Evolutionary conservation across 2,888 invertebrate genomes (phyloP).

Genomic region (Dicycla oo): DNA sequence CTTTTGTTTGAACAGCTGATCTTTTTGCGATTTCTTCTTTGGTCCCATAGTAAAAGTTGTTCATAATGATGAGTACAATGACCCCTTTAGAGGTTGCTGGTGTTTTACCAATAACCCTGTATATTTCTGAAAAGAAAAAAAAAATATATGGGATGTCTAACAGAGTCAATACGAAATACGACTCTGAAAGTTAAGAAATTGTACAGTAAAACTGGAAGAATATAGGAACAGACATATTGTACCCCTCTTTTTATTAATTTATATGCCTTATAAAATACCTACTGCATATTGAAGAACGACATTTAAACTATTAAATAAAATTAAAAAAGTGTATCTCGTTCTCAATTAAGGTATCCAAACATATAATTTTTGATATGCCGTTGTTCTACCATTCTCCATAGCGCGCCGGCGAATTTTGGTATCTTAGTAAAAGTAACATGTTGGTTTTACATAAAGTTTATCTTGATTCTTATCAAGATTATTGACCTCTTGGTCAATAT

Average conservation of each 20-base stretch:
- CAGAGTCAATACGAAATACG: not conserved
- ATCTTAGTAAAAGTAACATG: conserved; percentile 10
- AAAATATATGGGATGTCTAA: too few species aligned
- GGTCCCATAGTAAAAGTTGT: too few species aligned
- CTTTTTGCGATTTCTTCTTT: too few species aligned
- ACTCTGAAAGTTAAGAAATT: not conserved
- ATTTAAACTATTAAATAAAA: not conserved
- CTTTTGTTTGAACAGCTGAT: too few species aligned
- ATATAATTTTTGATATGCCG: not conserved
- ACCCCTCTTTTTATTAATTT: not conserved
- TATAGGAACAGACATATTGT: not conserved
- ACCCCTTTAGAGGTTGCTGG: too few species aligned
- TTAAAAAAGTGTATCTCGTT: not conserved
- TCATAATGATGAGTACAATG: too few species aligned
- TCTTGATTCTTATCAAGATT: conserved; percentile 31
- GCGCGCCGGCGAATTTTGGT: not conserved
- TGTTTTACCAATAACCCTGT: too few species aligned
- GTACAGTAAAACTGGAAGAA: not conserved
- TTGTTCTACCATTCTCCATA: not conserved
- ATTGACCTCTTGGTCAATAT: too few species aligned
- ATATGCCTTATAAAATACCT: not conserved
- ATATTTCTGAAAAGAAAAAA: too few species aligned
- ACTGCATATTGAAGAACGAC: not conserved
- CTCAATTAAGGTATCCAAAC: not conserved
- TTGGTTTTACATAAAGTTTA: conserved; percentile 45